Base-by-base conservation (phyloP, 2,797 vertebrate genomes). In the Oreonectes daqikongensis region DNA sequence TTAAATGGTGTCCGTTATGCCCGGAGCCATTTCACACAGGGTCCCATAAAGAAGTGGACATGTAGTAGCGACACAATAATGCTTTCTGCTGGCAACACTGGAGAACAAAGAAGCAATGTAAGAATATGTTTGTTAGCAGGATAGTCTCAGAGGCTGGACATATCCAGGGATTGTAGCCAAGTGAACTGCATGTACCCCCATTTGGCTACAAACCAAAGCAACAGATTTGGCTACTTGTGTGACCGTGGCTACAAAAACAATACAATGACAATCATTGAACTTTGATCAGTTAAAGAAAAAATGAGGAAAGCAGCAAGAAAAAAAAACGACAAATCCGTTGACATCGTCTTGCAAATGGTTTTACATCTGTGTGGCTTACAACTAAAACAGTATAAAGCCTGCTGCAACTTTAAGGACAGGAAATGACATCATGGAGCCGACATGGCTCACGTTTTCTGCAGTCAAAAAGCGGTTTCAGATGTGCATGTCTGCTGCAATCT, bases 391-490 rank as follows among this genome's bases (percentile, higher is more conserved):
- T 18, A 5, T 15, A 8, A 64, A 42, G 3, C 35, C 7, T 44
- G 35, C 11, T 52, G 44, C 24, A 35, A 63, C 9, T 14, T 76
- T 35, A 35, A 59, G 40, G 48, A 63, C 48, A 59, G 73, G 52
- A 70, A 71, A 72, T 72, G 42, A 76, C 68, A 75, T 75, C 60
- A 64, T 4, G 10, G 61, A 55, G 42, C 22, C 48, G 64, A 57
- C 53, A 61, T 18, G 59, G 20, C 6, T 48, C 7, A n/a, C 35
- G 15, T 46, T 61, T 53, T 72, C 68, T 50, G 32, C 68, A 52
- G 61, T 75, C 61, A 26, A 50, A 20, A 61, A 40, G 12, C 9
- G 30, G 71, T 78, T 74, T 77, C 71, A 73, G 46, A 48, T 71
- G 35, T 71, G 69, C 55, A 55, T 28, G 69, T 57, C 26, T 72